phyloP scores from a whole-genome alignment of 2,113 vertebrate species.

The Perca fluviatilis region DNA sequence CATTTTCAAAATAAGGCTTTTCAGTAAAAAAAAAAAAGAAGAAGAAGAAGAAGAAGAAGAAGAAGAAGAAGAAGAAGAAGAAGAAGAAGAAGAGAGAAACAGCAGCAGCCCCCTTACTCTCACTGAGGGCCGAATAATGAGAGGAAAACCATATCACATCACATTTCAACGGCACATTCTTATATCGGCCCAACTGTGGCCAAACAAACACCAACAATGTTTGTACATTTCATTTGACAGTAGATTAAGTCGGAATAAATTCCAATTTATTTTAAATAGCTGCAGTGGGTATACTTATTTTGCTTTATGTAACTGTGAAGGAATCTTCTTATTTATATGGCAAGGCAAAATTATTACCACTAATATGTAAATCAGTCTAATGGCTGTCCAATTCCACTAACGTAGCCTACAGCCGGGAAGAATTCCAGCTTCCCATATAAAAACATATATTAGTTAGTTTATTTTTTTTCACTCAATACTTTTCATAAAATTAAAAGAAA shows the following conservation, averaged over 20 bases:
- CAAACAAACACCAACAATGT: not conserved
- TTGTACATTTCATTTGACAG: not conserved
- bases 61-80: too few relatives aligned
- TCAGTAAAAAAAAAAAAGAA: not conserved
- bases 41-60: too few relatives aligned
- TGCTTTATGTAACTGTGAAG: not conserved
- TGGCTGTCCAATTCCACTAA: not conserved
- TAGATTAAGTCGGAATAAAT: not conserved
- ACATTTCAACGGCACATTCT: not conserved
- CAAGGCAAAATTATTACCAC: not conserved
- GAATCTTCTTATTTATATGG: not conserved
- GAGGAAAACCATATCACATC: not conserved
- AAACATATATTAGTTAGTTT: not conserved
- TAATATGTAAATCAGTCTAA: not conserved
- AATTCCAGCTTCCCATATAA: not conserved
- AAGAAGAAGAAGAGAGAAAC: not conserved
- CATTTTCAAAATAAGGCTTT: not conserved
- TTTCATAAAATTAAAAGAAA: not conserved
- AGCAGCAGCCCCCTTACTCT: not conserved
- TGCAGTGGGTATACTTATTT: not conserved
- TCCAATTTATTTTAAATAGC: not conserved
- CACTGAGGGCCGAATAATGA: not conserved
- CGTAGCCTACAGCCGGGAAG: not conserved
- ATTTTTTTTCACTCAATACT: not conserved
- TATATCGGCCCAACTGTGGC: not conserved